Evolutionary conservation across 2,113 vertebrate genomes (phyloP).

Genomic region (Perca fluviatilis): DNA sequence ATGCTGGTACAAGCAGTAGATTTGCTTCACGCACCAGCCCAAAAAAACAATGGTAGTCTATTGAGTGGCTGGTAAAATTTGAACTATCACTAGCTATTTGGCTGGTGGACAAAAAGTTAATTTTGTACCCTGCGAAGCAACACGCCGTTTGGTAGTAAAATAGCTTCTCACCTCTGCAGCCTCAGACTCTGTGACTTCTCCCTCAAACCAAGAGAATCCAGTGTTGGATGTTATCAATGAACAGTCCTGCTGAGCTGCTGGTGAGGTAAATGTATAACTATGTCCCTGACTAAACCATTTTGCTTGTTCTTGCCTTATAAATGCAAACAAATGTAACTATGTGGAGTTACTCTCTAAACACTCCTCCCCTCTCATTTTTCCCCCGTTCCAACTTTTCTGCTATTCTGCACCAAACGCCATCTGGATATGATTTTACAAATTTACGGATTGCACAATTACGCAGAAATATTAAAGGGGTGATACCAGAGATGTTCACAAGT

Average conservation of each 20-base stretch:
- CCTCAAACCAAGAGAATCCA: not conserved
- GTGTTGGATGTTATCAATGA: not conserved
- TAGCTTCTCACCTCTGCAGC: slow-evolving; percentile 28
- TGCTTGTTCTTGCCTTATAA: not conserved
- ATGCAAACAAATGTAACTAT: not conserved
- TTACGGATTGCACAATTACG: not conserved
- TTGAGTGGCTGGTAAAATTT: no score
- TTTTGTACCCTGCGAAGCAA: not conserved
- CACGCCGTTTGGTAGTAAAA: not conserved
- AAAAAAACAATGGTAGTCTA: no score
- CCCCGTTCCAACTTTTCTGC: not conserved
- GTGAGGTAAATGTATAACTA: slow-evolving; percentile 50
- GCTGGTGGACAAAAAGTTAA: no score
- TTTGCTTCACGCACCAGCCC: no score
- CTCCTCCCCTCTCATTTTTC: not conserved
- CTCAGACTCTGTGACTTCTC: not conserved
- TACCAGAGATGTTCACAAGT: no score
- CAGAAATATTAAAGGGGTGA: not conserved
- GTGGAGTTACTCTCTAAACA: not conserved
- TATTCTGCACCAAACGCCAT: not conserved
- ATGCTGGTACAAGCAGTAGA: no score
- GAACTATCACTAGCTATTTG: no score
- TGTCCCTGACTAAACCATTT: not conserved
- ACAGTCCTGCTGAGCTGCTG: not conserved
- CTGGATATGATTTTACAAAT: slow-evolving; percentile 2